These are phyloP conservation scores for Haliclona indistincta DNA, from an alignment of 37 sponge, comb jelly and placozoan genomes.

Conservation along the genomic window DNA sequence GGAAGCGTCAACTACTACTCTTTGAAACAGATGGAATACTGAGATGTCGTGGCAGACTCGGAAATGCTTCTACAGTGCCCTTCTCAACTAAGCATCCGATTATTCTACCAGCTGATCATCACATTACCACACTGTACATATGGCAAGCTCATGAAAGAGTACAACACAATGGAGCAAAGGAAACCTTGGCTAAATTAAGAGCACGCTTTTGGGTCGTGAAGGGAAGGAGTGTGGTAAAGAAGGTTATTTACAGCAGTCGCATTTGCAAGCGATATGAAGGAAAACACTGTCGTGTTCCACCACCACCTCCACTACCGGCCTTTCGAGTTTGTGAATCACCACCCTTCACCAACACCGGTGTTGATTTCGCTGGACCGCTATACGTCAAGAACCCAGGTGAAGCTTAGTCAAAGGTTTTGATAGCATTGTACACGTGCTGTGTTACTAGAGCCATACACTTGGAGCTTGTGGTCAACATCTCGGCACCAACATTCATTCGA, in stretches of 20 bases:
- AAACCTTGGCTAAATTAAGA: background rate
- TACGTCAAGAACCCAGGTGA: background rate
- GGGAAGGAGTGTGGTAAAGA: slow-evolving; percentile 8
- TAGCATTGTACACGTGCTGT: slow-evolving; percentile 11
- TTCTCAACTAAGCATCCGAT: background rate
- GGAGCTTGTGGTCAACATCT: background rate
- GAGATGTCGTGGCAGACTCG: slow-evolving; percentile 17
- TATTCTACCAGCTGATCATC: slow-evolving; percentile 6
- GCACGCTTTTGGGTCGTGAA: background rate
- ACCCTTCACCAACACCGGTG: background rate
- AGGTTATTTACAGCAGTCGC: background rate
- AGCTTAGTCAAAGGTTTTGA: background rate
- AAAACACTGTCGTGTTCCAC: background rate
- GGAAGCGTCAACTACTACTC: slow-evolving; percentile 15
- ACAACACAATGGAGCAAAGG: slow-evolving; percentile 5
- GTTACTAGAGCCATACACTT: slow-evolving; percentile 8
- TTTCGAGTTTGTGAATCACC: no score
- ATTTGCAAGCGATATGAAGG: background rate
- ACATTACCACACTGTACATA: slow-evolving; percentile 4
- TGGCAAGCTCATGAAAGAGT: background rate
- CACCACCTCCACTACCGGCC: slow-evolving; percentile 6
- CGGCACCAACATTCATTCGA: no score
- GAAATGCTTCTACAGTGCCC: background rate
- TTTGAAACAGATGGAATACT: background rate
- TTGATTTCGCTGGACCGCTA: background rate